phyloP scores from a whole-genome alignment of 23 tunicate species.

The Phallusia fumigata region DNA sequence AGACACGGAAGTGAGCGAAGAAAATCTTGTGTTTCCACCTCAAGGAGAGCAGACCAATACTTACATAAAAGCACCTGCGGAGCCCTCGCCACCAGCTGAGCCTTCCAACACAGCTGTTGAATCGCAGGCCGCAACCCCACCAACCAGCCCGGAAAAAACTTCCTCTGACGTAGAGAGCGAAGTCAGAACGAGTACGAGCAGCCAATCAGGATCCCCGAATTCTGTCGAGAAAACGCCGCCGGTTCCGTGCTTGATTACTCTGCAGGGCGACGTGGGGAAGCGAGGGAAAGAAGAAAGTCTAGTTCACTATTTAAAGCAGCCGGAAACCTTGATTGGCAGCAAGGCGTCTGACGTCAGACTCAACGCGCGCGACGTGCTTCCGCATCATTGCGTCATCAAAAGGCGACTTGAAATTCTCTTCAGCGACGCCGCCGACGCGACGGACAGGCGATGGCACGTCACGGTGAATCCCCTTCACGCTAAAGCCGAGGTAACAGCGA shows the following conservation, averaged over 20 bases:
- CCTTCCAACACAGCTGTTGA: not conserved
- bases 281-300: conserved; percentile 12
- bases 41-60: no score
- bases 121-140: not conserved
- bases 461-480: conserved; percentile 46
- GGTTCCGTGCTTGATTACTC: conserved; percentile 60
- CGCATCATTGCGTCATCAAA: conserved; percentile 83
- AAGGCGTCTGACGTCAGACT: conserved; percentile 38
- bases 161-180: not conserved
- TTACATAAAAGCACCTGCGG: not conserved
- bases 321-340: conserved; percentile 49
- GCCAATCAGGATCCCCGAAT: not conserved
- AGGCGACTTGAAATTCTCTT: conserved; percentile 37
- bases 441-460: conserved; percentile 63
- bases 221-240: conserved; percentile 36
- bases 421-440: conserved; percentile 21
- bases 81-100: not conserved
- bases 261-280: conserved; percentile 64
- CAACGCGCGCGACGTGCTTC: conserved; percentile 40
- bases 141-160: conserved; percentile 4
- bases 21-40: not conserved
- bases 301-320: conserved; percentile 24
- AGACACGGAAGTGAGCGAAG: conserved; percentile 31
- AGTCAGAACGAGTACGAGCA: not conserved
- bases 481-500: conserved; percentile 56